Base-by-base conservation (phyloP, 2,113 vertebrate species). In the Solea senegalensis region DNA sequence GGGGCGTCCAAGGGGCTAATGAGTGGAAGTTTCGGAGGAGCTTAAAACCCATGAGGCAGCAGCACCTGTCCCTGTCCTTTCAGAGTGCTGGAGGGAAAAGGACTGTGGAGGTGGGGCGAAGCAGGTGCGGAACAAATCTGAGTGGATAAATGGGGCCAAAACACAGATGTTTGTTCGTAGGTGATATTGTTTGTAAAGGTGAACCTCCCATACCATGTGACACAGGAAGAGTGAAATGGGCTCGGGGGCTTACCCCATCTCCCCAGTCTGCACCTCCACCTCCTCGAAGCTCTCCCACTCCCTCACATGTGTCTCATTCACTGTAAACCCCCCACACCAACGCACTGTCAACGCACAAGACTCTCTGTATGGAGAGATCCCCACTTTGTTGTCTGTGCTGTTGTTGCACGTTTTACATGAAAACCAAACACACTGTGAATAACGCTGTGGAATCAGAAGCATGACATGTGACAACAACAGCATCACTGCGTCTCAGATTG, bases 11-110 rank as follows among this genome's bases (percentile, higher is more conserved):
- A 9, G 27, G 16, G 69, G 34, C 43, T 70, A 79, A 75, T 71
- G 56, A 67, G 50, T 63, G 52, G 27, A 69, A 66, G 58, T 72
- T 84, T 75, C 55, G 55, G 55, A 76, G 43, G 63, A 83, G 75
- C 40, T 55, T 27, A 60, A 72, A 72, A 55, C 67, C 69, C 74
- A 67, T 7, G 65, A 82, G 80, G 50, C 41, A 27, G 11, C 52
- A 73, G 57, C 85, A 90, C 86, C 90, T 91, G 87, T 83, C 82
- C 82, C 76, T 76, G 7, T 26, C 60, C 71, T 84, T 74, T 87
- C 48, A 80, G 65, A 78, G 52, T 26, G 40, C 43, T 62, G n/a
- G 16, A 66, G 12, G n/a, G 69, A 65, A 63, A 46, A 54, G 58
- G 75, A 45, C 53, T 68, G 27, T 52, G 55, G 9, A 28, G 45